Percentiles rank a stretch among this genome's conserved stretches.
Conservation (phyloP, 2,888 invertebrate species). For the Drosophila mimetica region DNA sequence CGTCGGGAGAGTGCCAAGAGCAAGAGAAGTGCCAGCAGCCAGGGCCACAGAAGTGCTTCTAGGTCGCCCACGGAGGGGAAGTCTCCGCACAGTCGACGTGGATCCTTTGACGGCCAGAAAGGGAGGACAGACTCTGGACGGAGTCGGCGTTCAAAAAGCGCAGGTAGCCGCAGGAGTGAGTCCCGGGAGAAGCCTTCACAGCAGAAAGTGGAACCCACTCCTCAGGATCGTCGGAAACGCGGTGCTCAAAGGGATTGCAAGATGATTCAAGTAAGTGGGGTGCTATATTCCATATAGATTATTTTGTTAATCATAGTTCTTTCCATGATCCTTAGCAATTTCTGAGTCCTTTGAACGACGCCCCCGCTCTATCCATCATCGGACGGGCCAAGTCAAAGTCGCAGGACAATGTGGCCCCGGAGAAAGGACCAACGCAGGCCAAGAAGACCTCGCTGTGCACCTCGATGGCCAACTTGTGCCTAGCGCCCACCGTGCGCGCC, state of each 20-base stretch:
- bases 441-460: conserved; percentile 64
- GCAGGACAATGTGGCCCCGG: conserved; percentile 57
- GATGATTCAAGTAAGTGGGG: conserved; percentile 77
- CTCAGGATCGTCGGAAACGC: conserved; percentile 28
- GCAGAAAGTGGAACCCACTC: neutral
- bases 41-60: conserved; percentile 37
- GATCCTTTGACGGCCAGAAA: conserved; percentile 45
- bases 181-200: conserved; percentile 43
- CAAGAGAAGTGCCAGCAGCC: conserved; percentile 13
- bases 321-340: conserved; percentile 32
- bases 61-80: conserved; percentile 44
- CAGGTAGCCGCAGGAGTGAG: conserved; percentile 64
- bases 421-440: conserved; percentile 21
- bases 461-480: conserved; percentile 82
- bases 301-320: too few species aligned
- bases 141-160: conserved; percentile 78
- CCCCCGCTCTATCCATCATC: conserved; percentile 52
- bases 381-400: conserved; percentile 61
- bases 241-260: conserved; percentile 73
- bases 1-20: conserved; percentile 53
- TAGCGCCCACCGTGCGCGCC: conserved; percentile 79
- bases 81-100: conserved; percentile 32
- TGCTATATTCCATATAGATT: too few species aligned
- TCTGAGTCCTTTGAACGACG: conserved; percentile 33
- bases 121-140: conserved; percentile 33